Base-by-base conservation (phyloP, 2,113 vertebrate species). In the Charina bottae region DNA sequence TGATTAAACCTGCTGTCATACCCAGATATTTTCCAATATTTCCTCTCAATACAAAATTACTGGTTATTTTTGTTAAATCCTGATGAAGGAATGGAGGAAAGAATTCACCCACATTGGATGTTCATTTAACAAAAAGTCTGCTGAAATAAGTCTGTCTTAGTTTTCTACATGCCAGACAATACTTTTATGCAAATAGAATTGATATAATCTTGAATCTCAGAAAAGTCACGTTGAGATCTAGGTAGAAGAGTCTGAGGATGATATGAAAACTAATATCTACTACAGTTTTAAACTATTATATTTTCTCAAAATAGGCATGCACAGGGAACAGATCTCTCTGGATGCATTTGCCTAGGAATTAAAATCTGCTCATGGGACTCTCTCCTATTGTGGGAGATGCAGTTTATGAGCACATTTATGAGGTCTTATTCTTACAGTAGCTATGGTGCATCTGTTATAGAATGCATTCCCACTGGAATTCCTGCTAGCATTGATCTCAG, bases 1-100 rank as follows among this genome's bases (percentile, higher is more conserved):
- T 21, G 64, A 59, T 68, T 60, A 59, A 55, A 88, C 56, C 42
- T 78, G 54, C 26, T 88, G 68, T 88, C 86, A 60, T 53, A 56
- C 59, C 53, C 55, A 33, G 37, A 26, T 55, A 21, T 85, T n/a
- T 90, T 85, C 21, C 37, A 90, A 28, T 56, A 72, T 72, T 72
- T 88, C 85, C 90, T 87, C 64, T 83, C 78, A 60, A 91, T 49
- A 87, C 59, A 87, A 87, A 56, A 88, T 26, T 23, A 85, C 58
- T 62, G 19, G 19, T 28, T 64, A 13, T 23, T 62, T 33, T 21
- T 64, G 6, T 23, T 85, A 59, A 85, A 59, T 53, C 56, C 10
- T 85, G 49, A 28, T 90, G 68, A 54, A 64, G 58, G 53, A 64
- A 54, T 15, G 17, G 8, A 28, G 46, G 10, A 28, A 90, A 3